Evolutionary conservation across 2,113 vertebrate genomes (phyloP).

Genomic region (Poicephalus gulielmi): DNA sequence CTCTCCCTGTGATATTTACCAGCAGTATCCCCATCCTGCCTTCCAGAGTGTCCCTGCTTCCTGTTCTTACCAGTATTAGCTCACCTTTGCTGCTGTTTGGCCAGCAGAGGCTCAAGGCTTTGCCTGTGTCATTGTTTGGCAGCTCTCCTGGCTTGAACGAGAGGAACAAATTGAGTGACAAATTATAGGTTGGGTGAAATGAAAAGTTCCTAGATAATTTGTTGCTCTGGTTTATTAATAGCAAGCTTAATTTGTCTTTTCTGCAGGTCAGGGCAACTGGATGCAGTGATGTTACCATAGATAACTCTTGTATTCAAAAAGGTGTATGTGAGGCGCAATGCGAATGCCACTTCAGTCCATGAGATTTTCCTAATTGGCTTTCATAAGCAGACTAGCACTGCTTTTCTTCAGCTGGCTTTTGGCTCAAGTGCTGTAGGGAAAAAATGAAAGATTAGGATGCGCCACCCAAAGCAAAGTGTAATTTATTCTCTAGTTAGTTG

Average conservation of each 20-base stretch:
- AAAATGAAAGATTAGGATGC: background rate
- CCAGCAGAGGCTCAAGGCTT: background rate
- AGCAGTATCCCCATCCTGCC: background rate
- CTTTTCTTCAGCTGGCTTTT: background rate
- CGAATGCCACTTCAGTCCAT: background rate
- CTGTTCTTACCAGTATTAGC: background rate
- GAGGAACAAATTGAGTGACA: background rate
- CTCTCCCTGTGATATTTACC: rapidly evolving
- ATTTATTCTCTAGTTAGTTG: conserved; percentile 55
- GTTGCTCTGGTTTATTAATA: background rate
- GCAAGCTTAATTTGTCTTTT: background rate
- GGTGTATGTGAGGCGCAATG: background rate
- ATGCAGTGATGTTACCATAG: background rate
- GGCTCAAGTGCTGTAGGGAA: background rate
- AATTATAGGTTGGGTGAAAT: background rate
- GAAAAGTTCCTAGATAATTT: background rate
- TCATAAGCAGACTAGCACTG: background rate
- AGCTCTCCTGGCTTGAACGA: background rate
- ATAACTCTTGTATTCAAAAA: background rate
- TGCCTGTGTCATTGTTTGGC: background rate
- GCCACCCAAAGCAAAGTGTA: conserved; percentile 25
- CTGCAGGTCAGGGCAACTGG: background rate
- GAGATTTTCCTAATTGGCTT: background rate
- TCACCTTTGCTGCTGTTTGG: background rate
- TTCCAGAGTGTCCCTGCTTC: background rate